These are phyloP conservation scores for Triops longicaudatus DNA, from an alignment of 1,140 invertebrate species.

Conservation along the genomic window DNA sequence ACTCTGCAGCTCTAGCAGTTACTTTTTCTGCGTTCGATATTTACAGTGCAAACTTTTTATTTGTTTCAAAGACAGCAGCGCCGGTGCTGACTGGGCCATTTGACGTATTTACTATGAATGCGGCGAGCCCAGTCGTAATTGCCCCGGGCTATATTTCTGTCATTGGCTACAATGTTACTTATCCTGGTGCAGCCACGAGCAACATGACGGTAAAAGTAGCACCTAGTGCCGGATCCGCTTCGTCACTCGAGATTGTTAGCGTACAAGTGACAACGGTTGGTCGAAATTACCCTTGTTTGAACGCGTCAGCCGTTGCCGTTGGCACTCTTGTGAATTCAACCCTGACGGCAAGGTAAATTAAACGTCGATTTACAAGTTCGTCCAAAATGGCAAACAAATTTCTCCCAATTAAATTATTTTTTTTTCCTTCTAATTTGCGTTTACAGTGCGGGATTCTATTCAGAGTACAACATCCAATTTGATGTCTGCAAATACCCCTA, in stretches of 20 bases:
- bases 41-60: too few relatives aligned
- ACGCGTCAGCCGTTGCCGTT: background rate
- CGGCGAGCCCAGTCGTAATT: background rate
- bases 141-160: background rate
- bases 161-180: background rate
- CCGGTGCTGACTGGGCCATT: background rate
- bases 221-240: background rate
- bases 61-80: background rate
- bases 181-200: background rate
- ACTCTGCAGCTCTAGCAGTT: too few relatives aligned
- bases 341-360: background rate
- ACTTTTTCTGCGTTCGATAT: too few relatives aligned
- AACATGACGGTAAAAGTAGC: background rate
- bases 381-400: background rate
- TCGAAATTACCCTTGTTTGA: background rate
- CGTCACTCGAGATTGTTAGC: background rate
- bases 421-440: too few relatives aligned
- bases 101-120: background rate
- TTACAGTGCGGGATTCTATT: background rate
- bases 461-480: background rate
- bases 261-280: slow-evolving; percentile 1
- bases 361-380: background rate
- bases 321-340: background rate
- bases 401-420: too few relatives aligned
- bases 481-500: background rate